phyloP scores from a whole-genome alignment of 2,113 vertebrate species.

The Chionis minor region DNA sequence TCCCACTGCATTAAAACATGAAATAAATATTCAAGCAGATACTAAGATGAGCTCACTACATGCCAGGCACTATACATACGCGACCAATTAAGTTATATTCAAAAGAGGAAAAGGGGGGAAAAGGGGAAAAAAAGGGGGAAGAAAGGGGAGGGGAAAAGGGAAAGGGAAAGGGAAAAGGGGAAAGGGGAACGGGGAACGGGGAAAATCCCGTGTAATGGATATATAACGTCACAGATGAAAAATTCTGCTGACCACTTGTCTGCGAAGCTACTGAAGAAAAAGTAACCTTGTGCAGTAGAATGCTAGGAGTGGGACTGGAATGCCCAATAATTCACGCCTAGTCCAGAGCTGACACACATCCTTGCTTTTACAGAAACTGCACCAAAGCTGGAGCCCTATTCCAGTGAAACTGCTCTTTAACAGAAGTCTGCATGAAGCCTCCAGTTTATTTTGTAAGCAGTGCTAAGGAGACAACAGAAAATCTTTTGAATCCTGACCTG shows the following conservation, averaged over 20 bases:
- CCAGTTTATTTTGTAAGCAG: neutral
- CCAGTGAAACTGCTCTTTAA: neutral
- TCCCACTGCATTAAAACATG: constrained; percentile 80
- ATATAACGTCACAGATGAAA: neutral
- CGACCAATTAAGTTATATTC: neutral
- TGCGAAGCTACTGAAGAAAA: neutral
- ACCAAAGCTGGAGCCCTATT: neutral
- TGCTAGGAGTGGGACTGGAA: accelerated
- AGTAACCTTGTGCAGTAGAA: neutral
- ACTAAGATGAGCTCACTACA: neutral
- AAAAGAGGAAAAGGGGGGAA: neutral
- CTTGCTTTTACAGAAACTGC: neutral
- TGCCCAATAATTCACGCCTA: neutral
- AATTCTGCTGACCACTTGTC: neutral
- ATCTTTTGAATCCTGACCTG: neutral
- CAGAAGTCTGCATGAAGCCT: neutral
- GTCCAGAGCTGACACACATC: neutral
- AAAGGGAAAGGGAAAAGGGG: no score
- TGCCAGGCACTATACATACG: neutral
- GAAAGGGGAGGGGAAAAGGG: no score
- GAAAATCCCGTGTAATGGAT: neutral
- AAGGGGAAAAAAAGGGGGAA: neutral
- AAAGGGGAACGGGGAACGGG: no score
- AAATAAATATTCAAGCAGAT: neutral
- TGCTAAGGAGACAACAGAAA: neutral